Evolutionary conservation across 2,888 invertebrate genomes (phyloP), one percentile per base, ranked within the genome.

Genomic region (Hirtodrosophila histrioides): DNA sequence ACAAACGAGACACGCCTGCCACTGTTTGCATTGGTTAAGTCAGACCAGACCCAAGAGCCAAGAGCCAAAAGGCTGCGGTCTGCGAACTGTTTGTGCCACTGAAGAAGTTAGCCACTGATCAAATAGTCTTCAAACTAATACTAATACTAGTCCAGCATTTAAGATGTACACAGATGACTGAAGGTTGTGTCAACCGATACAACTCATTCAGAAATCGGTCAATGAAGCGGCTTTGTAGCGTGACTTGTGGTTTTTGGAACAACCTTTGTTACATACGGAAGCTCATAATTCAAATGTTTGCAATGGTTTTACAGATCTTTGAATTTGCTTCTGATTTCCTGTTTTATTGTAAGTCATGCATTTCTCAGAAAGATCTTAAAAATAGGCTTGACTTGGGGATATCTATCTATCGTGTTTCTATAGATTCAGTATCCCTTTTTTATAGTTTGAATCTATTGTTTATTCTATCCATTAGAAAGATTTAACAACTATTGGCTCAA

Each of bases 71-170:
- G 46, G 12, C 10, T 33, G 41, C 7, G n/a, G 31, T 24, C 9
- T 31, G n/a, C 29, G 12, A 35, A 17, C 11, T 50, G 43, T 43
- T 39, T 53, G 41, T 64, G 79, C 86, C 67, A 76, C 83, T 79
- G 80, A 69, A 86, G 70, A 73, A 68, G 74, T 60, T 51, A 51
- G 53, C 29, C 54, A 35, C 36, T 82, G 49, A 44, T 45, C 75
- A 75, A 82, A 82, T 51, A 62, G 37, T 44, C 48, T 49, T 44
- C 31, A 48, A 12, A 56, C 62, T 37, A 31, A 49, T 23, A 56
- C 62, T 37, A 31, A 49, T 43, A 10, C 4, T n/a, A 40, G 27
- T 29, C 17, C 27, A 27, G 31, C 53, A 8, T 31, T 31, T 37
- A n/a, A 35, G 40, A 65, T 64, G 45, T 35, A 55, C 37, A 24